A percentile compares a stretch with the other conserved stretches of the same genome.
phyloP scores from a whole-genome alignment of 2,113 vertebrate species.

The Syrrhaptes paradoxus region DNA sequence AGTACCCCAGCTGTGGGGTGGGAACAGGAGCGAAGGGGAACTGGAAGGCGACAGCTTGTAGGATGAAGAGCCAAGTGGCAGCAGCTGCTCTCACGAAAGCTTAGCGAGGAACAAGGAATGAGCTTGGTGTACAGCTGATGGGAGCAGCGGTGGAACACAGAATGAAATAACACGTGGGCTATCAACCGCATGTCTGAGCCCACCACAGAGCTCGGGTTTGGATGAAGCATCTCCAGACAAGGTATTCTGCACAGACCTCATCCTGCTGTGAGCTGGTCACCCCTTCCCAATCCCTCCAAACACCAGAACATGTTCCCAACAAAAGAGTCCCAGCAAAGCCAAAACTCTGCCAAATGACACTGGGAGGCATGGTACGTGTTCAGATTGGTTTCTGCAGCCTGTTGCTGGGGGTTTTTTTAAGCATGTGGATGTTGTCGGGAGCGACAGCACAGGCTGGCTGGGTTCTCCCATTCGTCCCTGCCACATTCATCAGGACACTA shows the following conservation, averaged over 20 bases:
- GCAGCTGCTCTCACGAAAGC: neutral
- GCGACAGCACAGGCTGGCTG: accelerated
- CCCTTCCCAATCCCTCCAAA: neutral
- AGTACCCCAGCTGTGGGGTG: accelerated
- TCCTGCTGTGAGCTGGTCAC: accelerated
- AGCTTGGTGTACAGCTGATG: neutral
- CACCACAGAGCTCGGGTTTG: neutral
- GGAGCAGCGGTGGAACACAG: neutral
- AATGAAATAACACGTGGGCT: accelerated
- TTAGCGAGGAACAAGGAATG: accelerated
- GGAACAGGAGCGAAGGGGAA: accelerated
- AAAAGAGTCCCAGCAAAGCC: neutral
- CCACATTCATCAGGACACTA: neutral
- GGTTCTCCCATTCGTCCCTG: neutral
- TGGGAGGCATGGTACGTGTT: neutral
- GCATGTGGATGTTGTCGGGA: neutral
- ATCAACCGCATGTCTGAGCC: neutral
- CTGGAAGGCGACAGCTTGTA: accelerated
- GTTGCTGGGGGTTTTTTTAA: neutral
- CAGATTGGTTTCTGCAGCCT: neutral
- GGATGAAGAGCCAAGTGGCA: neutral
- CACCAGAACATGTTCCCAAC: accelerated
- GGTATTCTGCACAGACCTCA: neutral
- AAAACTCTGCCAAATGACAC: neutral
- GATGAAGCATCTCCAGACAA: accelerated